Percentiles rank a stretch among this genome's conserved stretches.
phyloP scores from a whole-genome alignment of 2,113 vertebrate genomes.

The Junco hyemalis region DNA sequence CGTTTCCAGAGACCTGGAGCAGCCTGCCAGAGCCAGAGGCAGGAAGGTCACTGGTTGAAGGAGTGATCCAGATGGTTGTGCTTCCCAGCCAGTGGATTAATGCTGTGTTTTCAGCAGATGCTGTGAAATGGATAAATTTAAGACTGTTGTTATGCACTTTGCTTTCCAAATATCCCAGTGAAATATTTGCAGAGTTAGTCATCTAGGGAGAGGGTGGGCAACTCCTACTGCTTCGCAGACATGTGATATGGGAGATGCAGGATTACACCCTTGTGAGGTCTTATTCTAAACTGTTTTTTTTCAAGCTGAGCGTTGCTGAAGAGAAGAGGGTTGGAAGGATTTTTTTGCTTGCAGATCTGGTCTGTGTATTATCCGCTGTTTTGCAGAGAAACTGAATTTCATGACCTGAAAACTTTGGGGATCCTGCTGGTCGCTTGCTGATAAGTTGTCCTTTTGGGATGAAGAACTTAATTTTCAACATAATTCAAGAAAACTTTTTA shows the following conservation, averaged over 20 bases:
- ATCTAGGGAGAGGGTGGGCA: background rate
- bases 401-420: background rate
- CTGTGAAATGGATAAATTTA: background rate
- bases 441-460: background rate
- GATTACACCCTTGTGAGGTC: background rate
- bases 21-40: background rate
- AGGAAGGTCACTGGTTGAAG: background rate
- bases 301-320: background rate
- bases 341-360: background rate
- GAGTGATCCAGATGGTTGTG: background rate
- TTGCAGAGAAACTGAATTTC: background rate
- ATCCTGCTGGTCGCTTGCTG: background rate
- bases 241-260: background rate
- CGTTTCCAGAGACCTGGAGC: background rate
- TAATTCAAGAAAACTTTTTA: background rate
- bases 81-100: background rate
- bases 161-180: background rate
- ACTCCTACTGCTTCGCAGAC: background rate
- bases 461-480: background rate
- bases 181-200: background rate
- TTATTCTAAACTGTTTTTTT: background rate
- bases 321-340: background rate
- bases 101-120: background rate
- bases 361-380: background rate
- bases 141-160: background rate